A percentile compares a stretch with the other conserved stretches of the same genome.
Conservation (phyloP, 2,113 vertebrate genomes). For the Notothenia rossii region DNA sequence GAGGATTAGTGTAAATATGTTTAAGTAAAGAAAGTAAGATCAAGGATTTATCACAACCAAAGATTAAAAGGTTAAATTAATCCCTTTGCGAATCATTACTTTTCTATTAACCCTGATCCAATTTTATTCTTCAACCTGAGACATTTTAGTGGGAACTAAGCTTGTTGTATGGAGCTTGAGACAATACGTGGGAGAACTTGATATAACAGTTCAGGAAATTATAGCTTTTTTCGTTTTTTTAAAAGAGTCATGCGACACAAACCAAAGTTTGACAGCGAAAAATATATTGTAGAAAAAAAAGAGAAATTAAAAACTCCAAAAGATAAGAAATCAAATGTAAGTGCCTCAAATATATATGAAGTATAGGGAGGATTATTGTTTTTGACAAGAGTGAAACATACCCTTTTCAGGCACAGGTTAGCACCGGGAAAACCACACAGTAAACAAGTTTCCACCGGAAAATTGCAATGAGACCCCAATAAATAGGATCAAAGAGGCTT, state of each 20-base stretch:
- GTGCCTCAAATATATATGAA: background rate
- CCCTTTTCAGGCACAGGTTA: too few species aligned
- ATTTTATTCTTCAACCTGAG: background rate
- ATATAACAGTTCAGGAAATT: background rate
- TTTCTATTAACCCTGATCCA: background rate
- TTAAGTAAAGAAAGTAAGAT: background rate
- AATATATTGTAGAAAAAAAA: background rate
- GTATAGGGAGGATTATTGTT: background rate
- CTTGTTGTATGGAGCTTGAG: background rate
- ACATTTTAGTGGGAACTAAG: background rate
- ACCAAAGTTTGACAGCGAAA: background rate
- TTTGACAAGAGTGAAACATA: background rate
- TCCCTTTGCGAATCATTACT: background rate
- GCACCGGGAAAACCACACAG: too few species aligned
- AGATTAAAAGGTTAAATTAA: background rate
- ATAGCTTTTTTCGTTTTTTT: too few species aligned
- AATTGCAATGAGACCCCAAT: background rate
- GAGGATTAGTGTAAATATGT: background rate
- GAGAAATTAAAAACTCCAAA: background rate
- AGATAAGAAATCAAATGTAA: background rate
- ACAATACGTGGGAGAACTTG: background rate
- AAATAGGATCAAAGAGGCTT: background rate
- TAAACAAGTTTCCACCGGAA: too few species aligned
- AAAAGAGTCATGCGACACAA: background rate
- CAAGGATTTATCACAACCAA: background rate